Conservation (phyloP, 2,888 invertebrate genomes). For the Hermaeophaga mercurialis region DNA sequence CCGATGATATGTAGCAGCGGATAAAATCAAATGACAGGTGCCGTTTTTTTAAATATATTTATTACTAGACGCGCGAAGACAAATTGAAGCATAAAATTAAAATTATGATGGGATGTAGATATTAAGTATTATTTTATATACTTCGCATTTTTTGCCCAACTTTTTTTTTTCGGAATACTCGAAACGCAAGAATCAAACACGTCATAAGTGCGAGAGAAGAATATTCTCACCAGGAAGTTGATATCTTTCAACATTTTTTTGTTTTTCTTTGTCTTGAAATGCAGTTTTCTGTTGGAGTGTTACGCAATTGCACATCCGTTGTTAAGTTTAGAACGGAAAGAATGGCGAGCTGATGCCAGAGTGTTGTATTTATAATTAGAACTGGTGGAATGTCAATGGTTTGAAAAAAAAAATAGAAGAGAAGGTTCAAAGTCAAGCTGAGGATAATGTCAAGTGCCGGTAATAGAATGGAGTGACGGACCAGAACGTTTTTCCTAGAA, state of each 20-base stretch:
- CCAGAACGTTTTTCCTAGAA: conserved; percentile 16
- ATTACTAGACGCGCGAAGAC: background rate
- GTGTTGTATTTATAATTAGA: conserved; percentile 25
- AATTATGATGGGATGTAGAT: conserved; percentile 8
- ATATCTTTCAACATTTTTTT: no score
- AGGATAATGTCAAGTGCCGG: conserved; percentile 23
- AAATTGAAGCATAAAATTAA: conserved; percentile 8
- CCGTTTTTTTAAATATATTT: background rate
- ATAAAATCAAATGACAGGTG: conserved; percentile 9
- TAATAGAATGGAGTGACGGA: conserved; percentile 13
- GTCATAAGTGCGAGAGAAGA: no score
- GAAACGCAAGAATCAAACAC: no score
- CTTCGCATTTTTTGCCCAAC: no score
- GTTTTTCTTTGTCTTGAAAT: background rate
- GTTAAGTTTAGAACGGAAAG: conserved; percentile 26
- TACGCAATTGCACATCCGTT: conserved; percentile 28
- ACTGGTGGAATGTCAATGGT: conserved; percentile 27
- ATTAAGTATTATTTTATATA: background rate
- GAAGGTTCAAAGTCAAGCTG: conserved; percentile 27
- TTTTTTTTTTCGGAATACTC: no score
- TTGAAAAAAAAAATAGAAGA: conserved; percentile 18
- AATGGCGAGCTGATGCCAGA: conserved; percentile 32
- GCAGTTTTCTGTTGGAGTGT: conserved; percentile 23
- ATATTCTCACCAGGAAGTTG: no score
- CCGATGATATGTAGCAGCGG: conserved; percentile 24